These are phyloP conservation scores for Zosterops lateralis DNA, from an alignment of 2,113 vertebrate species.

Conservation along the genomic window DNA sequence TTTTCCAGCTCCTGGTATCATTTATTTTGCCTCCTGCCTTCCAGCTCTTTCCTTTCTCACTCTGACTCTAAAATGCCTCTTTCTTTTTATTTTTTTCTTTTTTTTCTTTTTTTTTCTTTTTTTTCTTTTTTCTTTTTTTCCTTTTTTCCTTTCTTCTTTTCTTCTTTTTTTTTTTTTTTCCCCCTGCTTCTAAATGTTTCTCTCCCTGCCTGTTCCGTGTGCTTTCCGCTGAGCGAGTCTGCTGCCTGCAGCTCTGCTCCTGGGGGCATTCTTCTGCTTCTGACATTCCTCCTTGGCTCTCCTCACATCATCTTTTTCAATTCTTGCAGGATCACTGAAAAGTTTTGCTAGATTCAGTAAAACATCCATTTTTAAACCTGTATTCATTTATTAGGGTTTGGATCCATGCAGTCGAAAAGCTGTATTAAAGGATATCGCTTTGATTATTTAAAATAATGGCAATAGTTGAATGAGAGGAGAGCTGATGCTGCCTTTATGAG, in stretches of 20 bases:
- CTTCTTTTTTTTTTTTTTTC: neutral
- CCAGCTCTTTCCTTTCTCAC: neutral
- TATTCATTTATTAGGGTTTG: neutral
- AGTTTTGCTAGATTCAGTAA: neutral
- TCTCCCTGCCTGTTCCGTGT: neutral
- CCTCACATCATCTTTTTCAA: neutral
- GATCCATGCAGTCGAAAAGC: neutral
- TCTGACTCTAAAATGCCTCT: neutral
- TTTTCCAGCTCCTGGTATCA: slow-evolving; percentile 9
- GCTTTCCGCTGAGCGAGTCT: neutral
- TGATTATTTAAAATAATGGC: neutral
- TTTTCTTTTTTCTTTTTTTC: no score
- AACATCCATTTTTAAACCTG: neutral
- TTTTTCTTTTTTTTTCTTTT: no score
- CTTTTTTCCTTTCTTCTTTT: no score
- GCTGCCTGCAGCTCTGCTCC: neutral
- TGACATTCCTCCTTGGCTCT: slow-evolving; percentile 8
- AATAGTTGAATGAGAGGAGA: neutral
- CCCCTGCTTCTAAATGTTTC: neutral
- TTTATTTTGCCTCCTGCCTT: slow-evolving; percentile 15
- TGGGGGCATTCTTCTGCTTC: neutral
- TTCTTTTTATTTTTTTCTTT: neutral
- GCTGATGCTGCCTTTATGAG: neutral
- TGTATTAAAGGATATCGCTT: neutral
- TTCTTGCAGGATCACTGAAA: neutral